Evolutionary conservation across 2,113 vertebrate genomes (phyloP).

Genomic region (Ailurus styani): DNA sequence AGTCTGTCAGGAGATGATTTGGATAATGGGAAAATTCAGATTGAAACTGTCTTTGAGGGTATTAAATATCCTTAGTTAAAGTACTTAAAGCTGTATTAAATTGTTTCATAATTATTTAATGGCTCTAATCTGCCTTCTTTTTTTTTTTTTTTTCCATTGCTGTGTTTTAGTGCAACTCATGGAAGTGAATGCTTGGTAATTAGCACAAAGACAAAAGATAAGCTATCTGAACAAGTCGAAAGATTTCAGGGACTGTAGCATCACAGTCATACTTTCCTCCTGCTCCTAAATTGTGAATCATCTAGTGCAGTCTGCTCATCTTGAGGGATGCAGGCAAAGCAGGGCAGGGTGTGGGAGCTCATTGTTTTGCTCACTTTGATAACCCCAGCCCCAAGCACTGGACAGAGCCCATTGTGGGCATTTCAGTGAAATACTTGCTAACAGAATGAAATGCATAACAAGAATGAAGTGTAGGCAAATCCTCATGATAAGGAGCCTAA

Average conservation of each 20-base stretch:
- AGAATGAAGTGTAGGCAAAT: not conserved
- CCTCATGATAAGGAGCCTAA: not conserved
- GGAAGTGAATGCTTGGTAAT: not conserved
- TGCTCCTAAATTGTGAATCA: not conserved
- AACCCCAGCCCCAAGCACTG: not conserved
- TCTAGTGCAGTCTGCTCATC: no score
- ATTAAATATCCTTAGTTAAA: conserved; percentile 20
- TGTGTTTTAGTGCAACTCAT: not conserved
- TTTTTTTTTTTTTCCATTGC: not conserved
- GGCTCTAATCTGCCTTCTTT: not conserved
- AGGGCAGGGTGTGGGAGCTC: not conserved
- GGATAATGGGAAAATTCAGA: not conserved
- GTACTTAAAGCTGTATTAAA: not conserved
- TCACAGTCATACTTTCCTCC: not conserved
- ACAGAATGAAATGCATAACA: not conserved
- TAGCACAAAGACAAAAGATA: conserved; percentile 27
- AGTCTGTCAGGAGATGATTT: not conserved
- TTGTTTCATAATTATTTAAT: conserved; percentile 40
- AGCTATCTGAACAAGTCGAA: not conserved
- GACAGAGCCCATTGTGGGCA: not conserved
- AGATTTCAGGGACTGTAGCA: not conserved
- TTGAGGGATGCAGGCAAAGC: not conserved
- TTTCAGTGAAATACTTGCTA: not conserved
- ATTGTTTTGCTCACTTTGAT: not conserved
- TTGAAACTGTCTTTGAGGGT: conserved; percentile 7